Evolutionary conservation across 1,140 invertebrate species (phyloP), one percentile per base, ranked within the genome.

Genomic region (Drosophila santomea): DNA sequence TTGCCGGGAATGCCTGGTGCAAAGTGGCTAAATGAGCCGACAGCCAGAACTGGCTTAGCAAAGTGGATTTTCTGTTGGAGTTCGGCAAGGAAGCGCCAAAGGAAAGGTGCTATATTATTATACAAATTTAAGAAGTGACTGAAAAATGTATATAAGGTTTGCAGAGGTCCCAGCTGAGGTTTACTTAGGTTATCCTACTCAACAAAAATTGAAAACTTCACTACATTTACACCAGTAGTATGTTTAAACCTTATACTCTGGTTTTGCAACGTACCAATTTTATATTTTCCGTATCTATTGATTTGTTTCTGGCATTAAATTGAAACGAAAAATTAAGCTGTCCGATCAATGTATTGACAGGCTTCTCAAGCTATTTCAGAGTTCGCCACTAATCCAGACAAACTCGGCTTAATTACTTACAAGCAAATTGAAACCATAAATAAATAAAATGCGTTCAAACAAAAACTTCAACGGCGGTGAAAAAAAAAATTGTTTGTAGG

Each of bases 401-500:
- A 89, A 77, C 84, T 68, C 79, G 60, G 84, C 79, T 88, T 88
- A 88, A 88, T 88, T 88, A 89, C 83, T 89, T 89, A 74, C 79
- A 89, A 80, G 83, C 79, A 88, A 88, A 88, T 88, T 83, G 84
- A 89, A 77, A 74, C 71, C 84, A 83, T 88, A 88, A 89, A 88
- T 86, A 86, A 86, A 82, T 88, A 83, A 88, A 83, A 86, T 79
- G 43, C 79, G 75, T 54, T 88, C 69, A 85, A 82, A 68, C 62
- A 59, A 62, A 67, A 82, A 82, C 73, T 88, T 83, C 67, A 74
- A 52, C 83, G 62, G 62, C 60, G 15, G 38, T 6, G 38, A n/a
- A 57, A 71, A 75, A 75, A 67, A 47, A 50, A n/a, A n/a, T n/a
- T n/a, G n/a, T n/a, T n/a, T 59, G 55, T 55, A 43, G 58, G n/a